phyloP scores from a whole-genome alignment of 2,113 vertebrate genomes.

The Microcebus griseorufus region DNA sequence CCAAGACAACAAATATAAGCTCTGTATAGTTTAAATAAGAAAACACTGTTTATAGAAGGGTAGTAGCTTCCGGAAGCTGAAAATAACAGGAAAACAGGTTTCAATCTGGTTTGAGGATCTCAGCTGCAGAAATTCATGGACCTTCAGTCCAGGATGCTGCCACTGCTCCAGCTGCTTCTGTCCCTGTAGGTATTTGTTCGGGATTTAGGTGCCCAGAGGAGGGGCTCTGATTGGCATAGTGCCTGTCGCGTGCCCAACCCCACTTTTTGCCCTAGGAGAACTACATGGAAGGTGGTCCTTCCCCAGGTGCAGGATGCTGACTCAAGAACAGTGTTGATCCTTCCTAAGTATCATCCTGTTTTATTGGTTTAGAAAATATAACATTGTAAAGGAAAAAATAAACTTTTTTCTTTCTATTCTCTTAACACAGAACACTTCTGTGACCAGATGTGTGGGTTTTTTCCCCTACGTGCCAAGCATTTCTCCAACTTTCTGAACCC shows the following conservation, averaged over 20 bases:
- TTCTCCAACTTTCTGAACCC: neutral
- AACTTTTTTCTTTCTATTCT: neutral
- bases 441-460: neutral
- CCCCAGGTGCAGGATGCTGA: too few species aligned
- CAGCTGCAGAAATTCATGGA: neutral
- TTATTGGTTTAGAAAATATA: neutral
- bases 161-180: fast-evolving
- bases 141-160: neutral
- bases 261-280: neutral
- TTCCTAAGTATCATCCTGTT: neutral
- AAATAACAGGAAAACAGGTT: neutral
- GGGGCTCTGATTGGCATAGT: neutral
- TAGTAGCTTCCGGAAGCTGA: neutral
- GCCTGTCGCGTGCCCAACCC: neutral
- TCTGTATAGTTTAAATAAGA: neutral
- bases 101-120: neutral
- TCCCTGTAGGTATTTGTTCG: neutral
- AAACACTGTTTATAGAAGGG: neutral
- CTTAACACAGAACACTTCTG: neutral
- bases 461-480: fast-evolving
- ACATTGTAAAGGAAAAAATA: neutral
- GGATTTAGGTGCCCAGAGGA: neutral
- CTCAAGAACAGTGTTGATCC: neutral
- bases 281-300: neutral
- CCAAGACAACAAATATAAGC: neutral